Evolutionary conservation across 2,888 invertebrate genomes (phyloP).

Genomic region (Lingula anatina): DNA sequence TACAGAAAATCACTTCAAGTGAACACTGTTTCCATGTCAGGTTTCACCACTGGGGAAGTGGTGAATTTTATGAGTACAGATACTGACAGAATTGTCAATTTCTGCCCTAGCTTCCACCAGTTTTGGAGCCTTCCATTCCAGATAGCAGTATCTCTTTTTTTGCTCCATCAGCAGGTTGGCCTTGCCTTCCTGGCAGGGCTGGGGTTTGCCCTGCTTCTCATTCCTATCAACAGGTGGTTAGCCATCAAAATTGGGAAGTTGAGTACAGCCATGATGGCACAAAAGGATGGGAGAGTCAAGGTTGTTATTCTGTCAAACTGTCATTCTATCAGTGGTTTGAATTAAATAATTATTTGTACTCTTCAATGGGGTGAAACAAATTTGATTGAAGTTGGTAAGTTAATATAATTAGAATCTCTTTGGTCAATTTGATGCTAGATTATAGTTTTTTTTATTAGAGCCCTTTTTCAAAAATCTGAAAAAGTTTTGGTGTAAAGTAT

Average conservation of each 20-base stretch:
- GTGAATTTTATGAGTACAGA: slow-evolving; percentile 97
- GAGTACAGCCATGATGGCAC: slow-evolving; percentile 81
- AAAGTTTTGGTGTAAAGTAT: too few species aligned
- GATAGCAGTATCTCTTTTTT: slow-evolving; percentile 32
- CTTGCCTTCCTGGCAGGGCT: slow-evolving; percentile 87
- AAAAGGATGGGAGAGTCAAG: slow-evolving; percentile 85
- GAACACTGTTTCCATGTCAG: slow-evolving; percentile 50
- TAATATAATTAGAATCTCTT: too few species aligned
- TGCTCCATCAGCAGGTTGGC: slow-evolving; percentile 64
- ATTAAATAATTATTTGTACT: too few species aligned
- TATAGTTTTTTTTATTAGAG: too few species aligned
- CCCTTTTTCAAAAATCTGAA: too few species aligned
- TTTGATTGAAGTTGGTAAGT: too few species aligned
- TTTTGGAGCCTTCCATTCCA: slow-evolving; percentile 92
- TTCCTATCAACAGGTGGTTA: slow-evolving; percentile 86
- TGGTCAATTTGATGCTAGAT: too few species aligned
- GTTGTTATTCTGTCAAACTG: slow-evolving; percentile 24
- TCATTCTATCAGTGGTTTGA: too few species aligned
- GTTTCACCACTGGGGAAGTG: slow-evolving; percentile 70
- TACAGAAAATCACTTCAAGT: slow-evolving; percentile 67
- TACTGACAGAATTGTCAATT: slow-evolving; percentile 89
- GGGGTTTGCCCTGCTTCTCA: slow-evolving; percentile 75
- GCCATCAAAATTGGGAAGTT: slow-evolving; percentile 81
- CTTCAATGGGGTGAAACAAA: too few species aligned
- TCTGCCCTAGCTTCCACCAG: slow-evolving; percentile 92